Evolutionary conservation across 1,140 invertebrate species (phyloP), one percentile per base, ranked within the genome.

Genomic region (Diploscapter pachys): DNA sequence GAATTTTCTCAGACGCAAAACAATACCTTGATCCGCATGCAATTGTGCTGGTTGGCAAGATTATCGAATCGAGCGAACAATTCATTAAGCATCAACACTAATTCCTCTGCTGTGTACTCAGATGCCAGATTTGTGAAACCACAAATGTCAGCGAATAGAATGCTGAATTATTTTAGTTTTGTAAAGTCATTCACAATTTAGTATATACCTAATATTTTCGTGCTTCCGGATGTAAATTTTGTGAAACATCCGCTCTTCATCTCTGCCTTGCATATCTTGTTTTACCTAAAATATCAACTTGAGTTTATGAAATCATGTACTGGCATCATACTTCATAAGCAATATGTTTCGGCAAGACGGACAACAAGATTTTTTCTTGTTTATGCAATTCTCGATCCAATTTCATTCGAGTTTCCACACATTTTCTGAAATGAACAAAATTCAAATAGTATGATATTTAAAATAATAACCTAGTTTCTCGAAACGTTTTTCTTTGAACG

Each of bases 371-470:
- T 87, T 93, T 94, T 88, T 96, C 95, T 87, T 95, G 88, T 88
- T 95, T 95, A 87, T 96, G 93, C 85, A 95, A 95, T 87, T 96
- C 94, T 85, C 94, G 92, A 86, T 94, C 92, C 88, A 95, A 93
- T 85, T 95, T 92, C 5, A 96, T 89, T 56, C 93, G 88, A 2
- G 93, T 92, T 3, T 93, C 93, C 75, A 96, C 95, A 83, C 93
- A 95, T 86, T 86, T 85, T 64, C 82, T 80, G 55, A 53, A 80
- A 59, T 53, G n/a, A 11, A n/a, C 49, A n/a, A n/a, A n/a, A n/a
- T n/a, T n/a, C n/a, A n/a, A n/a, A n/a, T n/a, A n/a, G n/a, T n/a
- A n/a, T 31, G 31, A 31, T 31, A 31, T 31, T 31, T 31, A 69
- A 52, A 1, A 11, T 13, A 8, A 62, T 49, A 9, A 82, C 80